Percentiles rank a stretch among this genome's conserved stretches.
Evolutionary conservation across 2,113 vertebrate species (phyloP).

Genomic region (Axis porcinus): DNA sequence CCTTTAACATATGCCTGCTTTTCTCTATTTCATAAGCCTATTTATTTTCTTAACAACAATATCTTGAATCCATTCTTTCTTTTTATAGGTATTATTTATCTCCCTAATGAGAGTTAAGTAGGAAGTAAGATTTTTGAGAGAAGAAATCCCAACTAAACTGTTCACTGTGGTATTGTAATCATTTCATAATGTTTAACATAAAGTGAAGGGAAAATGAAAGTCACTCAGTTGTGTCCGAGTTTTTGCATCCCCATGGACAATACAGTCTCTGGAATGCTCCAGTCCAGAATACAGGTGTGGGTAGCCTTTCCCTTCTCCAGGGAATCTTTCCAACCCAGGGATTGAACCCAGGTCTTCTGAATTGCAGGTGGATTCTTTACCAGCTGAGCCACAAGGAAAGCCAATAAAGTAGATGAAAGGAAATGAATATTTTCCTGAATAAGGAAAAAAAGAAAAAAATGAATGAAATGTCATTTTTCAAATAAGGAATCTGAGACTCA

Average conservation of each 20-base stretch:
- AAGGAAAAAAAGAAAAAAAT: background rate
- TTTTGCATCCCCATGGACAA: background rate
- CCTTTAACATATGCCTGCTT: background rate
- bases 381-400: background rate
- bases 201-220: background rate
- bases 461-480: background rate
- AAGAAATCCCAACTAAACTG: background rate
- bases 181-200: background rate
- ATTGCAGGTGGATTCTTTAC: background rate
- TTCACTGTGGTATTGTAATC: background rate
- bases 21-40: background rate
- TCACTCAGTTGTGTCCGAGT: background rate
- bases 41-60: background rate
- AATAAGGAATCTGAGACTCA: background rate
- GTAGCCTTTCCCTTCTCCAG: background rate
- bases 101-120: background rate
- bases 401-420: background rate
- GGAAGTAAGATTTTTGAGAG: background rate
- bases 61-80: background rate
- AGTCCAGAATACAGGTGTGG: background rate
- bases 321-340: background rate
- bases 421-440: background rate
- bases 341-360: background rate
- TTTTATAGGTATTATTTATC: background rate
- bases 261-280: background rate